phyloP scores from a whole-genome alignment of 2,113 vertebrate species.

The Gnathonemus echidnorhynchus region DNA sequence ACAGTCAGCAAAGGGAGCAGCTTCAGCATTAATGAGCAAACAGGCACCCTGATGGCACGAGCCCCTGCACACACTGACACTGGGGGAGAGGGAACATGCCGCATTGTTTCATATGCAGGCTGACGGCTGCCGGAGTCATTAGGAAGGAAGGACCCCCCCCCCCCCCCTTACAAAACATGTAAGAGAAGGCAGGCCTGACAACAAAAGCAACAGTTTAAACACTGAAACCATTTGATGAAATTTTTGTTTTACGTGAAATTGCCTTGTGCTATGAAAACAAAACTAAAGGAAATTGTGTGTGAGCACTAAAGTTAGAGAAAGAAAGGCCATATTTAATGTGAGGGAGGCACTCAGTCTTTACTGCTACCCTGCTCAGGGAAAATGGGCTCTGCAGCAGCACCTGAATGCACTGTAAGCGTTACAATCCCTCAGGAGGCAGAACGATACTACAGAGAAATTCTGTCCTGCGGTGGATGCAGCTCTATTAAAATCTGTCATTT shows the following conservation, averaged over 20 bases:
- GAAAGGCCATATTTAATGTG: background rate
- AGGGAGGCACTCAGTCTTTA: background rate
- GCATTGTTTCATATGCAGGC: conserved; percentile 64
- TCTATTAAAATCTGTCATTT: background rate
- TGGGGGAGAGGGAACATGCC: conserved; percentile 53
- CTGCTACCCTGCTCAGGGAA: background rate
- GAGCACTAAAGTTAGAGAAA: background rate
- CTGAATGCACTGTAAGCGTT: background rate
- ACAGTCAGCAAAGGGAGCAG: conserved; percentile 59
- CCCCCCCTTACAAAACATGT: conserved; percentile 42
- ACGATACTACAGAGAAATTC: background rate
- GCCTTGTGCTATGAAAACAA: background rate
- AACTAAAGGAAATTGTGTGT: background rate
- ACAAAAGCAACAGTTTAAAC: background rate
- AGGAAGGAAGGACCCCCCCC: conserved; percentile 52
- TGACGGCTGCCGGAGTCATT: conserved; percentile 70
- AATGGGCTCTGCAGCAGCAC: background rate
- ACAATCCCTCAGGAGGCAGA: background rate
- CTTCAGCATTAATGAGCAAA: conserved; percentile 69
- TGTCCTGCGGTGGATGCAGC: background rate
- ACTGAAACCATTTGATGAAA: background rate
- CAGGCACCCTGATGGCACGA: conserved; percentile 45
- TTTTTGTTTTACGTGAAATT: background rate
- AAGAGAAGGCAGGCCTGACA: conserved; percentile 56
- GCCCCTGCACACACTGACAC: conserved; percentile 67